These are phyloP conservation scores for Buceros bicornis DNA, from an alignment of 2,797 vertebrate genomes.

Conservation along the genomic window DNA sequence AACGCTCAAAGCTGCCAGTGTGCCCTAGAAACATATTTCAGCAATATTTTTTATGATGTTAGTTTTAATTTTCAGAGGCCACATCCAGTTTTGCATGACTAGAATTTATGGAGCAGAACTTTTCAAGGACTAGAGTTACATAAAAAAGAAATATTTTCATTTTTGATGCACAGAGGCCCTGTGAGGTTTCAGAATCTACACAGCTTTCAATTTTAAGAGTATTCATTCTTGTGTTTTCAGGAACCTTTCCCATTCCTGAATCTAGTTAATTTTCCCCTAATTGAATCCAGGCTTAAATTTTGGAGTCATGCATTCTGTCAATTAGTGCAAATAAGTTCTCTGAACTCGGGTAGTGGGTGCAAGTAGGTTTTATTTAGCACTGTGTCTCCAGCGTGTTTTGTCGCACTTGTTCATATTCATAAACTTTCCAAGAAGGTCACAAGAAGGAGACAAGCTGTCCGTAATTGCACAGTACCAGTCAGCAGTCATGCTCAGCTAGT, in stretches of 20 bases:
- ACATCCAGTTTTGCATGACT: neutral
- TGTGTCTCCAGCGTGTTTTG: neutral
- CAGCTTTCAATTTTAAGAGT: neutral
- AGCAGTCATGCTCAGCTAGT: neutral
- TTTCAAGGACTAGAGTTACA: neutral
- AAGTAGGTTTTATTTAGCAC: neutral
- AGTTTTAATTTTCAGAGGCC: slow-evolving; percentile 16
- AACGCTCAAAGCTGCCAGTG: neutral
- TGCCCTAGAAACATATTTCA: neutral
- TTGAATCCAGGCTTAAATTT: neutral
- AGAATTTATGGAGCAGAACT: neutral
- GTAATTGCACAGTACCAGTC: neutral
- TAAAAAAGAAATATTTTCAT: neutral
- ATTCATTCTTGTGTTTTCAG: neutral
- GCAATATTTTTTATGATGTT: neutral
- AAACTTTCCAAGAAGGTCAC: neutral
- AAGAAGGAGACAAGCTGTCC: neutral
- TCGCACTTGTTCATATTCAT: neutral
- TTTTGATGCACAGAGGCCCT: neutral
- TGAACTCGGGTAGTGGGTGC: neutral
- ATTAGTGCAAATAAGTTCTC: neutral
- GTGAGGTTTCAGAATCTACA: neutral
- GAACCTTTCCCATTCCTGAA: slow-evolving; percentile 1
- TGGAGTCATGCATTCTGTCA: neutral
- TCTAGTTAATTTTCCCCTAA: neutral